Conservation (phyloP, 2,888 invertebrate genomes). For the Drosophila ustulata region DNA sequence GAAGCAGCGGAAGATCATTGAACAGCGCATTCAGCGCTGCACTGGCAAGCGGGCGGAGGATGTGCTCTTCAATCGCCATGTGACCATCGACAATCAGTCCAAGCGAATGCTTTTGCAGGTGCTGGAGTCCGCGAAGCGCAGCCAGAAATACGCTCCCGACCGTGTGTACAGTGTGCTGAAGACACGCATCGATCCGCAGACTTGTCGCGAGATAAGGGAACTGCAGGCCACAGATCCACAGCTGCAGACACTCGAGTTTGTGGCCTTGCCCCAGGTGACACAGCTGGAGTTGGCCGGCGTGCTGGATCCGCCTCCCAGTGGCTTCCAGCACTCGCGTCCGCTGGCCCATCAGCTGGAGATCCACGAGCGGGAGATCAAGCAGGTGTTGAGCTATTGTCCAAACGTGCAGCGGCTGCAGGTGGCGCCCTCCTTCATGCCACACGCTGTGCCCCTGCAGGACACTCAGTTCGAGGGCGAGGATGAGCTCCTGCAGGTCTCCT, state of each 20-base stretch:
- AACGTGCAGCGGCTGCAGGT: slow-evolving; percentile 65
- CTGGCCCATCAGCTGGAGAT: slow-evolving; percentile 48
- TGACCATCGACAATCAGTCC: slow-evolving; percentile 70
- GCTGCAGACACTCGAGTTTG: slow-evolving; percentile 41
- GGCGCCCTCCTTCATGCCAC: slow-evolving; percentile 20
- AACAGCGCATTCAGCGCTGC: slow-evolving; percentile 54
- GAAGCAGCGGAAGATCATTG: slow-evolving; percentile 53
- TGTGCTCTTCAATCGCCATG: slow-evolving; percentile 75
- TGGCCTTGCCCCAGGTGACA: slow-evolving; percentile 48
- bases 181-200: slow-evolving; percentile 22
- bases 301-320: background rate
- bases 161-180: slow-evolving; percentile 22
- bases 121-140: slow-evolving; percentile 69
- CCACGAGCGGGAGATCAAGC: slow-evolving; percentile 49
- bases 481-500: slow-evolving; percentile 1
- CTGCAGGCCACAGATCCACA: slow-evolving; percentile 31
- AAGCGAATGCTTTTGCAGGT: slow-evolving; percentile 72
- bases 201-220: slow-evolving; percentile 40
- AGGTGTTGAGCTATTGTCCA: slow-evolving; percentile 68
- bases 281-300: slow-evolving; percentile 39
- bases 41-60: slow-evolving; percentile 67
- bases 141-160: slow-evolving; percentile 26
- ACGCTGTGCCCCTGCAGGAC: background rate
- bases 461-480: slow-evolving; percentile 25
- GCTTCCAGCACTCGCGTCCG: slow-evolving; percentile 65